Conservation (phyloP, 1,140 invertebrate genomes). For the Drosophila pseudoobscura region DNA sequence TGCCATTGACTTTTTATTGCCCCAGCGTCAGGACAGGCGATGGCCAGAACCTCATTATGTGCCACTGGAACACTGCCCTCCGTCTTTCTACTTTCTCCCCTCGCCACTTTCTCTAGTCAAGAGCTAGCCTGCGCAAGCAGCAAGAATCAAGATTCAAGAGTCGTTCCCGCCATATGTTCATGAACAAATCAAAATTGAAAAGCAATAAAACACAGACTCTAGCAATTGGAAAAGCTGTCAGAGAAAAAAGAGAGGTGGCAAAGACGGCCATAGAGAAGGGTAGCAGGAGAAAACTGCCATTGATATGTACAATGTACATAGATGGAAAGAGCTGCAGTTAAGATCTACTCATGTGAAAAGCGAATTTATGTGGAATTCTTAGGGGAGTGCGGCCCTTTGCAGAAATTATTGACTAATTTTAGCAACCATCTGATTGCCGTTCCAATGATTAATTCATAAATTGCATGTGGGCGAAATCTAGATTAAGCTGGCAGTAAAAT, state of each 20-base stretch:
- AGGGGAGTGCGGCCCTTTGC: not conserved
- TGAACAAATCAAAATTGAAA: constrained; percentile 67
- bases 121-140: not conserved
- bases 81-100: too few species aligned
- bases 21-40: constrained; percentile 4
- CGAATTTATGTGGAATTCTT: constrained; percentile 32
- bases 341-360: constrained; percentile 21
- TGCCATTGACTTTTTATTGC: constrained; percentile 59
- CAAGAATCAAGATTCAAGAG: too few species aligned
- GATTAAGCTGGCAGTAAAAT: constrained; percentile 12
- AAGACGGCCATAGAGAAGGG: not conserved
- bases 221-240: constrained; percentile 35
- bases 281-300: constrained; percentile 4
- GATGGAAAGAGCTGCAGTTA: constrained; percentile 1
- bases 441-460: constrained; percentile 35
- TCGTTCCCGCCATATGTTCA: constrained; percentile 35
- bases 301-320: too few species aligned
- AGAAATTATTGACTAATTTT: constrained; percentile 6
- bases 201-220: constrained; percentile 66
- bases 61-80: not conserved
- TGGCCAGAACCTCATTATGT: constrained; percentile 51
- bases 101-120: not conserved
- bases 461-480: constrained; percentile 3
- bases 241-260: constrained; percentile 1
- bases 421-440: too few species aligned